Conservation (phyloP, 2,113 vertebrate genomes). For the Phyllostomus discolor region DNA sequence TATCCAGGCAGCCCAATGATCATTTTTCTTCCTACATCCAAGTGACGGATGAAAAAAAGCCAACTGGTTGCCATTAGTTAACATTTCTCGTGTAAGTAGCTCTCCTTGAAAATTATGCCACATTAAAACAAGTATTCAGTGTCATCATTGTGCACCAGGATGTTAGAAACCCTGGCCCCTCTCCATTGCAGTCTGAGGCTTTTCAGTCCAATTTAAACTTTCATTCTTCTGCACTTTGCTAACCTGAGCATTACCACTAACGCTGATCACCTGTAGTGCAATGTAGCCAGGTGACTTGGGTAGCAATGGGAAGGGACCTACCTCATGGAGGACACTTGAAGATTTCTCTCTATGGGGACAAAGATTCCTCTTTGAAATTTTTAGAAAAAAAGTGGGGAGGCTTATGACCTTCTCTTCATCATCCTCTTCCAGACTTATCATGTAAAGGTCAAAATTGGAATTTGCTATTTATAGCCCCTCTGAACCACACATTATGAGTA, state of each 20-base stretch:
- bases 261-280: background rate
- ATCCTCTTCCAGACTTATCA: slow-evolving; percentile 57
- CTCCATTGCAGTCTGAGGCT: background rate
- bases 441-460: slow-evolving; percentile 58
- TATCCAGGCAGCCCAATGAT: slow-evolving; percentile 53
- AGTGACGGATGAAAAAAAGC: background rate
- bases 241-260: slow-evolving; percentile 33
- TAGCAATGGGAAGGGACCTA: background rate
- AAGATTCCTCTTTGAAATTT: background rate
- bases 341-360: background rate
- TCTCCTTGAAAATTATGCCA: background rate
- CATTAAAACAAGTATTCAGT: slow-evolving; percentile 23
- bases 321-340: background rate
- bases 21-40: slow-evolving; percentile 61
- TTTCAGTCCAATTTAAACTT: background rate
- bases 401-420: slow-evolving; percentile 50
- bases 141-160: background rate
- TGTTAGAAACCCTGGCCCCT: background rate
- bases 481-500: background rate
- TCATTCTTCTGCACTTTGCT: background rate
- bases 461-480: slow-evolving; percentile 41
- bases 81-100: slow-evolving; percentile 10
- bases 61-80: background rate
- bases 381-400: background rate
- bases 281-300: background rate